A percentile compares a stretch with the other conserved stretches of the same genome.
Evolutionary conservation across 37 sponge, comb jelly and placozoan genomes (phyloP).

Genomic region (Halichondria panicea): DNA sequence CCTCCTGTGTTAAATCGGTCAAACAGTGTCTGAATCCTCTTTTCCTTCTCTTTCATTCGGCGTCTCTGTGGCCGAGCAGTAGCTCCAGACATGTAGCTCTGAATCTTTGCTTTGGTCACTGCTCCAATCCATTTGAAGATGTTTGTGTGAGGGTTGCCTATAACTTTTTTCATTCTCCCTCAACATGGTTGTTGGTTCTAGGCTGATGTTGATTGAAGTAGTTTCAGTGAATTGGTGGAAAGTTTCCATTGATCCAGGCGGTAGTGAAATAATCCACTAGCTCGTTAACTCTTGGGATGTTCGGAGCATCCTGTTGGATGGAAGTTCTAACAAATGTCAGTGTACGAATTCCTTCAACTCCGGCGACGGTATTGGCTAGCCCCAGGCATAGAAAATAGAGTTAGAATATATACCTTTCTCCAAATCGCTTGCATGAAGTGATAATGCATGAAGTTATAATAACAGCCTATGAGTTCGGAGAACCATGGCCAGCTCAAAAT

Average conservation of each 20-base stretch:
- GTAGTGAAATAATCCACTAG: constrained; percentile 3
- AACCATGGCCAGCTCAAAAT: constrained; percentile 15
- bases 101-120: background rate
- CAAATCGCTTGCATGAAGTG: constrained; percentile 12
- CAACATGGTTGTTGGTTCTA: constrained; percentile 12
- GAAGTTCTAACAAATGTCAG: no score
- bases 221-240: constrained; percentile 1
- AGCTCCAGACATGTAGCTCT: background rate
- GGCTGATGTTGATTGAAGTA: no score
- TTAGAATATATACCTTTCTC: no score
- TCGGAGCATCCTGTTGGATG: background rate
- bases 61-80: background rate
- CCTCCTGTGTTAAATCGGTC: no score
- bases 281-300: background rate
- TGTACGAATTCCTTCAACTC: no score
- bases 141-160: no score
- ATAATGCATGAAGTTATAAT: background rate
- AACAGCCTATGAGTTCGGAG: background rate
- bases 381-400: no score
- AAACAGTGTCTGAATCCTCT: no score
- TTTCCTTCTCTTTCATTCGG: background rate
- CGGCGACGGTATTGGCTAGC: background rate
- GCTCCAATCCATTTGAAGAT: no score
- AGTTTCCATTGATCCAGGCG: constrained; percentile 7
- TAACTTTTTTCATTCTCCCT: no score